Percentiles rank a stretch among this genome's conserved stretches.
Conservation (phyloP, 2,888 invertebrate genomes). For the Barypeithes pellucidus region DNA sequence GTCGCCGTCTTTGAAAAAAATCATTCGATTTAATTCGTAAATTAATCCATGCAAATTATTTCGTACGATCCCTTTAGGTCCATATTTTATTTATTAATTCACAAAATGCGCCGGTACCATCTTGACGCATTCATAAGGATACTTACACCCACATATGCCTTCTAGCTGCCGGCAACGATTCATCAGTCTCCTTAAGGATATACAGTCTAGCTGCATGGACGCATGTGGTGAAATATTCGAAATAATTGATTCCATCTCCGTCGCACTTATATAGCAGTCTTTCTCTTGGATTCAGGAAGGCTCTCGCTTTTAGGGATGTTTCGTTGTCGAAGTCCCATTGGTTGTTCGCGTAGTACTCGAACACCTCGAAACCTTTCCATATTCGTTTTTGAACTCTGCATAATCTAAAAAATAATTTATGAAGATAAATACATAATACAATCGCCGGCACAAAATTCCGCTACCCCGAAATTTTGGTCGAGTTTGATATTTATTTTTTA, state of each 20-base stretch:
- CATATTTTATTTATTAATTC: too few species aligned
- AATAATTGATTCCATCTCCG: slow-evolving; percentile 82
- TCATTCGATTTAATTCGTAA: too few species aligned
- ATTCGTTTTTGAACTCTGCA: slow-evolving; percentile 88
- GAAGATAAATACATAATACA: too few species aligned
- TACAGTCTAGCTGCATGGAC: slow-evolving; percentile 85
- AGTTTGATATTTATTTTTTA: too few species aligned
- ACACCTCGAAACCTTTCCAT: slow-evolving; percentile 88
- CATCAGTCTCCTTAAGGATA: slow-evolving; percentile 88
- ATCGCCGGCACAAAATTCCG: too few species aligned
- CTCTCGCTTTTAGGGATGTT: slow-evolving; percentile 75
- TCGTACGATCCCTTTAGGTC: too few species aligned
- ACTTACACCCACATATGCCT: slow-evolving; percentile 87
- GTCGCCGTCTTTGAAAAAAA: too few species aligned
- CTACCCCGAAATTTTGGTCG: too few species aligned
- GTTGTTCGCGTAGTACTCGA: slow-evolving; percentile 93
- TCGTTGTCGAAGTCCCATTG: slow-evolving; percentile 92
- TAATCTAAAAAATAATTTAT: slow-evolving; percentile 80
- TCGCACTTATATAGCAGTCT: slow-evolving; percentile 80
- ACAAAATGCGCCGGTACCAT: too few species aligned
- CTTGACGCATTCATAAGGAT: too few species aligned
- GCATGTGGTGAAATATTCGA: slow-evolving; percentile 88
- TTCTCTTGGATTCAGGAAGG: slow-evolving; percentile 78
- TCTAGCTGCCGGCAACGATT: slow-evolving; percentile 85
- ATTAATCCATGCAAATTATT: too few species aligned